These are phyloP conservation scores for Campoletis sonorensis DNA, from an alignment of 1,140 invertebrate genomes.

Conservation along the genomic window DNA sequence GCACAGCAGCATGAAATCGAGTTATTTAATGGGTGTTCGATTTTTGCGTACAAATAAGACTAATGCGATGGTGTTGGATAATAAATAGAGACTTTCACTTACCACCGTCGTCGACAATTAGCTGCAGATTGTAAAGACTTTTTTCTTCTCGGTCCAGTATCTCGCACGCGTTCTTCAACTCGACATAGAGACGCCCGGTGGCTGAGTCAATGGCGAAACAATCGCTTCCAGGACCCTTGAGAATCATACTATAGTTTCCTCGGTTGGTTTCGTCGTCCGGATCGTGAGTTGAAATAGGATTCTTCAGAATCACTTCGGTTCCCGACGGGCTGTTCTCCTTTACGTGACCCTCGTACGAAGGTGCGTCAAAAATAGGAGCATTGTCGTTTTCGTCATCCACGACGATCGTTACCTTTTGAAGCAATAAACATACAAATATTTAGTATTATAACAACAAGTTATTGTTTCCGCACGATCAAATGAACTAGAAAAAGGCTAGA, in stretches of 20 bases:
- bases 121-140: constrained; percentile 81
- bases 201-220: constrained; percentile 86
- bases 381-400: constrained; percentile 96
- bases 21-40: neutral
- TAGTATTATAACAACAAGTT: neutral
- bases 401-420: constrained; percentile 80
- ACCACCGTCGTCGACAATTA: constrained; percentile 85
- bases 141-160: constrained; percentile 86
- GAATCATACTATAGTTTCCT: constrained; percentile 80
- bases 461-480: no score
- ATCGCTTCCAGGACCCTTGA: constrained; percentile 84
- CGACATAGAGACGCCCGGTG: constrained; percentile 81
- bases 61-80: neutral
- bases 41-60: neutral
- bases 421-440: neutral
- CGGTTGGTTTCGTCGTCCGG: constrained; percentile 88
- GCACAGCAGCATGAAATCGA: neutral
- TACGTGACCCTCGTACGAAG: constrained; percentile 86
- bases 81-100: constrained; percentile 54
- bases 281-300: constrained; percentile 84
- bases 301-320: constrained; percentile 84
- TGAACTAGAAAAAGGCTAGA: constrained; percentile 24
- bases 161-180: constrained; percentile 69
- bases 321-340: constrained; percentile 86
- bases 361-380: constrained; percentile 86